phyloP scores from a whole-genome alignment of 2,888 invertebrate genomes.

The Cheilosia soror region DNA sequence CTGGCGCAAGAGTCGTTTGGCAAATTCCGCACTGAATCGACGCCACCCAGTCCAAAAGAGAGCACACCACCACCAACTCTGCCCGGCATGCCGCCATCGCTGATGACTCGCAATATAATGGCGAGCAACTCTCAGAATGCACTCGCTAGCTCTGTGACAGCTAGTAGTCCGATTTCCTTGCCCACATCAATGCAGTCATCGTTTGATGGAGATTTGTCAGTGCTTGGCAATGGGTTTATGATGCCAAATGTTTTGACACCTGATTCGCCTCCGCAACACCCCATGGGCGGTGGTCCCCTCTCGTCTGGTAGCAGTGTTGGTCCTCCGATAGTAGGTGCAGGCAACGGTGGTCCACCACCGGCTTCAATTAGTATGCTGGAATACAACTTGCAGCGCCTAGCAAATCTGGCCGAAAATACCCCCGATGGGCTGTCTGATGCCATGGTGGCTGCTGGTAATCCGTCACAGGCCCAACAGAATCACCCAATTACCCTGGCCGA shows the following conservation, averaged over 20 bases:
- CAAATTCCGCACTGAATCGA: slow-evolving; percentile 88
- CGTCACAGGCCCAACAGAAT: slow-evolving; percentile 85
- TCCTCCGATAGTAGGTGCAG: slow-evolving; percentile 78
- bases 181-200: slow-evolving; percentile 90
- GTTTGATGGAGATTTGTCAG: slow-evolving; percentile 89
- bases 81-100: slow-evolving; percentile 85
- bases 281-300: slow-evolving; percentile 76
- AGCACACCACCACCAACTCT: slow-evolving; percentile 84
- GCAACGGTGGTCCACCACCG: slow-evolving; percentile 82
- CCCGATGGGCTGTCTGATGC: slow-evolving; percentile 84
- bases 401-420: slow-evolving; percentile 89
- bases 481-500: slow-evolving; percentile 91
- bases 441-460: slow-evolving; percentile 77
- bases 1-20: slow-evolving; percentile 90
- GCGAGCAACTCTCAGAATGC: slow-evolving; percentile 80
- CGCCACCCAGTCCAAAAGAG: slow-evolving; percentile 84
- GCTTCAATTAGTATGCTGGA: slow-evolving; percentile 90
- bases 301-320: slow-evolving; percentile 67
- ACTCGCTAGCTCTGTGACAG: slow-evolving; percentile 83
- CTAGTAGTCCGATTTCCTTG: slow-evolving; percentile 88
- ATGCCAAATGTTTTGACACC: slow-evolving; percentile 82
- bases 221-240: slow-evolving; percentile 84
- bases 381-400: slow-evolving; percentile 92
- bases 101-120: slow-evolving; percentile 78
- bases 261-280: slow-evolving; percentile 84